phyloP scores from a whole-genome alignment of 2,888 invertebrate species.

The Agrotis ipsilon region DNA sequence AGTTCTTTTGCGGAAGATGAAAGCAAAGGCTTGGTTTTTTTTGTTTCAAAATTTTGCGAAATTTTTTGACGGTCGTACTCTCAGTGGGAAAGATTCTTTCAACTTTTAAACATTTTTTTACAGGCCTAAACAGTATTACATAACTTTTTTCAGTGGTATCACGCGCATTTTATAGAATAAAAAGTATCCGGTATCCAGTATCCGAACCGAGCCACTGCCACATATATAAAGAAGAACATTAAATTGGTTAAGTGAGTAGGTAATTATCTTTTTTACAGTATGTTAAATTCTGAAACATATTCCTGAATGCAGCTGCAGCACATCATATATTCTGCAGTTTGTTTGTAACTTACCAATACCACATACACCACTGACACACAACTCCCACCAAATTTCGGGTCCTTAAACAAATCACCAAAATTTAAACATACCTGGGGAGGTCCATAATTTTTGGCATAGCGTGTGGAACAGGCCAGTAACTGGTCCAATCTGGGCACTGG shows the following conservation, averaged over 20 bases:
- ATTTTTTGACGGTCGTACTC: no score
- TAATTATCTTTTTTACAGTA: no score
- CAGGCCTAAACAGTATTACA: not conserved
- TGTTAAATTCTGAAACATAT: not conserved
- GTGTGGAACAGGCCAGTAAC: slow-evolving; percentile 49
- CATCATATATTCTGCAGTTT: not conserved
- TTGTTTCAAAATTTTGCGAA: no score
- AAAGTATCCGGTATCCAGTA: no score
- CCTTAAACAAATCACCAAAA: slow-evolving; percentile 32
- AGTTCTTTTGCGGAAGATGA: not conserved
- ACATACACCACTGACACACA: not conserved
- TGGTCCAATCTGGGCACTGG: slow-evolving; percentile 56
- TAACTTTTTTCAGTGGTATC: no score
- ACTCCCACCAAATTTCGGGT: no score
- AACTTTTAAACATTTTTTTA: no score
- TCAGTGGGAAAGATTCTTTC: not conserved
- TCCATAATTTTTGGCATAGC: slow-evolving; percentile 62
- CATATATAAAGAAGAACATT: no score
- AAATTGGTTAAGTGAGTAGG: no score
- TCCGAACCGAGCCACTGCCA: no score
- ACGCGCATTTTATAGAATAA: no score
- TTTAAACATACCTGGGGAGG: slow-evolving; percentile 49
- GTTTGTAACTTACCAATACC: not conserved
- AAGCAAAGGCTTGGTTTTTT: not conserved
- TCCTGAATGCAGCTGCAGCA: not conserved